These are phyloP conservation scores for Arbacia lixula DNA, from an alignment of 53 echinoderm and acorn worm genomes.

Conservation along the genomic window DNA sequence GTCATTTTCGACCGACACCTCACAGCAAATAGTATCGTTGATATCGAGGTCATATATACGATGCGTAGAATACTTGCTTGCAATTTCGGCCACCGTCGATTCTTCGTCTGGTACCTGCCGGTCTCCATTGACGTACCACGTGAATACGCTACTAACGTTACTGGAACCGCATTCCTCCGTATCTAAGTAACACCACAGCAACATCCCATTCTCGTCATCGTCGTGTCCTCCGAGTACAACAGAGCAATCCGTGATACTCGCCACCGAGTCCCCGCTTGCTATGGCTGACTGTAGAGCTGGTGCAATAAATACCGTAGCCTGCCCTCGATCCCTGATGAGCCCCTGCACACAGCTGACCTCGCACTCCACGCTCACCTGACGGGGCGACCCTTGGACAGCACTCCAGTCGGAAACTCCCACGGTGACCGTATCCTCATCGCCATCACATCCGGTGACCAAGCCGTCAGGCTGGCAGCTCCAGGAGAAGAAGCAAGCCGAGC, in stretches of 20 bases:
- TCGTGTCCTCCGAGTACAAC: background rate
- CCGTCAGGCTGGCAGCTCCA: conserved; percentile 10
- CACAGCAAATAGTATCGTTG: too few relatives aligned
- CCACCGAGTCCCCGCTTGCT: background rate
- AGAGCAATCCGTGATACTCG: too few relatives aligned
- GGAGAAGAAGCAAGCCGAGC: background rate
- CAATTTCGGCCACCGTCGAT: too few relatives aligned
- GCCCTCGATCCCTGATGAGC: background rate
- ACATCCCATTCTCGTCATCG: too few relatives aligned
- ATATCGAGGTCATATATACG: too few relatives aligned
- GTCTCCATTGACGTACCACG: conserved; percentile 11
- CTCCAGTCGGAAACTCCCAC: background rate
- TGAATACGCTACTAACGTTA: too few relatives aligned
- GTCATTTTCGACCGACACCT: too few relatives aligned
- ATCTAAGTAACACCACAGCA: background rate
- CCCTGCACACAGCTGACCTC: background rate
- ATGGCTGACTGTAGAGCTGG: background rate
- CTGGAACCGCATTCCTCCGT: too few relatives aligned
- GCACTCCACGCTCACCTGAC: conserved; percentile 1
- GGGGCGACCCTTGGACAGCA: too few relatives aligned
- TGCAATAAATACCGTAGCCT: conserved; percentile 1
- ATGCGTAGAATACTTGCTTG: too few relatives aligned
- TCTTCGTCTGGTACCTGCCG: too few relatives aligned
- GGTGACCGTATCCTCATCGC: background rate
- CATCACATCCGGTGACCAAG: background rate